Conservation (phyloP, 1,140 invertebrate genomes). For the Telenomus remus region DNA sequence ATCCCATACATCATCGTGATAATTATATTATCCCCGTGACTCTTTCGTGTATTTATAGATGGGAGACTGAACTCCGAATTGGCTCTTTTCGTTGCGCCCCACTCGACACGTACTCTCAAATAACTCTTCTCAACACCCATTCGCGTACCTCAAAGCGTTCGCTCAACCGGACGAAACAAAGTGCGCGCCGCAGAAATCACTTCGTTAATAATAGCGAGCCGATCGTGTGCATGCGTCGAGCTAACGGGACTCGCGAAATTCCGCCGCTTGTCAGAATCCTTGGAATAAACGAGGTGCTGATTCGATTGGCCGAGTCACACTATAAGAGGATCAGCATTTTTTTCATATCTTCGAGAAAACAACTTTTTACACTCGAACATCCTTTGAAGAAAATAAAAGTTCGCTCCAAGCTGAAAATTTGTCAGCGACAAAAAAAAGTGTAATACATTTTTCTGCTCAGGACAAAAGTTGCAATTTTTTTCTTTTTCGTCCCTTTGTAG, state of each 20-base stretch:
- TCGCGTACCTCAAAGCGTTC: constrained; percentile 21
- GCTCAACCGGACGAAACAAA: constrained; percentile 33
- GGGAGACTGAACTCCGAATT: constrained; percentile 31
- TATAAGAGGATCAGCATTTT: neutral
- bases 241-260: constrained; percentile 47
- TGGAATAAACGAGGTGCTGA: constrained; percentile 11
- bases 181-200: constrained; percentile 34
- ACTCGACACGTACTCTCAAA: constrained; percentile 32
- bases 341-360: neutral
- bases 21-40: constrained; percentile 67
- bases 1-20: constrained; percentile 67
- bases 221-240: constrained; percentile 34
- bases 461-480: too few relatives aligned
- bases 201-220: constrained; percentile 49
- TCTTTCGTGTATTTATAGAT: constrained; percentile 65
- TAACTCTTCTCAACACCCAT: constrained; percentile 34
- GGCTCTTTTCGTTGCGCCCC: constrained; percentile 12
- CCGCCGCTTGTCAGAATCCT: constrained; percentile 28
- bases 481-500: too few relatives aligned
- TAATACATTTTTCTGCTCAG: too few relatives aligned
- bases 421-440: too few relatives aligned
- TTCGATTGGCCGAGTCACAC: constrained; percentile 10
- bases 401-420: too few relatives aligned
- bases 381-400: too few relatives aligned
- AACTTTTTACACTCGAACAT: too few relatives aligned